phyloP scores from a whole-genome alignment of 1,140 invertebrate species.

The Bemisia tabaci region DNA sequence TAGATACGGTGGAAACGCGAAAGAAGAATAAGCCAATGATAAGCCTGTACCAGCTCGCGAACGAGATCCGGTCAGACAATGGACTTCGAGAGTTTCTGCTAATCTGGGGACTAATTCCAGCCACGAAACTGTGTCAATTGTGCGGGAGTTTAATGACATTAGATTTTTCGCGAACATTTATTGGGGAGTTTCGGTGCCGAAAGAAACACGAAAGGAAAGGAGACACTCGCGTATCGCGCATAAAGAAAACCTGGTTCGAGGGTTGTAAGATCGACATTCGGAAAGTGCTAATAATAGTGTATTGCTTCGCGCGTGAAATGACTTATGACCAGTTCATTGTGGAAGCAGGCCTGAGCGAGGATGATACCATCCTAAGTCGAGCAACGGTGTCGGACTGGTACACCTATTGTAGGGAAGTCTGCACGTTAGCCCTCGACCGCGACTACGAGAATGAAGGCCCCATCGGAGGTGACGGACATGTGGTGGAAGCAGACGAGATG shows the following conservation, averaged over 20 bases:
- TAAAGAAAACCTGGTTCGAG: background rate
- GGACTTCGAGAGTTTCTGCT: too few species aligned
- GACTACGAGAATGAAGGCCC: background rate
- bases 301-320: background rate
- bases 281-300: background rate
- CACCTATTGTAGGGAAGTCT: background rate
- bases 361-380: background rate
- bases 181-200: background rate
- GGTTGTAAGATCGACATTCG: background rate
- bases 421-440: background rate
- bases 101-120: background rate
- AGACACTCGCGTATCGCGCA: background rate
- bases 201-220: background rate
- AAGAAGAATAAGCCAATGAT: too few species aligned
- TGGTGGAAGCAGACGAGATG: too few species aligned
- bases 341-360: background rate
- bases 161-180: background rate
- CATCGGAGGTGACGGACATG: background rate
- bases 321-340: background rate
- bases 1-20: too few species aligned
- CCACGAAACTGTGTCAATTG: background rate
- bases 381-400: background rate
- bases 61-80: too few species aligned
- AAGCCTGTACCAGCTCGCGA: too few species aligned
- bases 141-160: background rate